Conservation (phyloP, 2,888 invertebrate species). For the Acanthosoma haemorrhoidale region DNA sequence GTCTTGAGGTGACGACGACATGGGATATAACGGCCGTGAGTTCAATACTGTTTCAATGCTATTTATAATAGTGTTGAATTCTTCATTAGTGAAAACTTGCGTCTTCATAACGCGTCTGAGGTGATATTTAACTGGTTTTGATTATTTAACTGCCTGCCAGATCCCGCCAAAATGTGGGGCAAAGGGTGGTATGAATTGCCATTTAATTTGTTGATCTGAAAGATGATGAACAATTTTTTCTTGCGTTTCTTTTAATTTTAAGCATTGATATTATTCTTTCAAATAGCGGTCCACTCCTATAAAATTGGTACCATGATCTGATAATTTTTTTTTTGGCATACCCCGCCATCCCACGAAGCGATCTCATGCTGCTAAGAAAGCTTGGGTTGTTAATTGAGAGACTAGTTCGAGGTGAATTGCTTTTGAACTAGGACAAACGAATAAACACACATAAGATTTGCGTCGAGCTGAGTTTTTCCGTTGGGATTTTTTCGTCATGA, state of each 20-base stretch:
- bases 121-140: constrained; percentile 40
- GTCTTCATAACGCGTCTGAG: constrained; percentile 42
- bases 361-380: no score
- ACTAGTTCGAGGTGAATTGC: no score
- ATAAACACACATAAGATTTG: constrained; percentile 31
- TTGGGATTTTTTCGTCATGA: constrained; percentile 36
- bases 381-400: no score
- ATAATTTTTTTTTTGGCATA: no score
- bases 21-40: constrained; percentile 42
- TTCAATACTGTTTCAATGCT: constrained; percentile 43
- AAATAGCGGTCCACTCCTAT: neutral
- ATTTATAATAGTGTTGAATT: constrained; percentile 41
- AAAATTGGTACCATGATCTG: neutral
- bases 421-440: no score
- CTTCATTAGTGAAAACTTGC: constrained; percentile 42
- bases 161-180: neutral
- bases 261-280: neutral
- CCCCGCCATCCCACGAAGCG: no score
- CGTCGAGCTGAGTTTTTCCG: constrained; percentile 34
- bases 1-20: constrained; percentile 41
- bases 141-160: no score
- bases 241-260: neutral
- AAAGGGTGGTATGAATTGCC: no score
- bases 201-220: neutral
- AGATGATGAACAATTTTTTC: neutral